Evolutionary conservation across 2,888 invertebrate genomes (phyloP).

Genomic region (Ennomos quercinarius): DNA sequence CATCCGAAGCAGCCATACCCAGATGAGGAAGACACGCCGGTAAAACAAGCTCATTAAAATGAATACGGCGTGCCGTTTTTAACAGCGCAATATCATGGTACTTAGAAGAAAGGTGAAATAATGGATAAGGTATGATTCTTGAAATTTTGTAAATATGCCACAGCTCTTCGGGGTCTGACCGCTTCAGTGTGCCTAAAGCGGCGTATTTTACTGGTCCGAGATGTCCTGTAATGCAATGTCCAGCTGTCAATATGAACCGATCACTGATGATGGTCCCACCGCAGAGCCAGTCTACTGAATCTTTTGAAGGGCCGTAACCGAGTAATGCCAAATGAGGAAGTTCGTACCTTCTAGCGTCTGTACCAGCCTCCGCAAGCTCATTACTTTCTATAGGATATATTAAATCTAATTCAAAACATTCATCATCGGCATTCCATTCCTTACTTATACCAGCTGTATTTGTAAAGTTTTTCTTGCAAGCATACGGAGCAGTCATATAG

Average conservation of each 20-base stretch:
- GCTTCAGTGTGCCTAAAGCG: conserved; percentile 32
- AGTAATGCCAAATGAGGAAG: conserved; percentile 26
- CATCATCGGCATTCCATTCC: neutral
- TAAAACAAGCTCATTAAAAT: conserved; percentile 4
- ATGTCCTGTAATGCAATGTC: conserved; percentile 45
- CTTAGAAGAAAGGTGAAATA: conserved; percentile 43
- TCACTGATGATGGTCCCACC: conserved; percentile 52
- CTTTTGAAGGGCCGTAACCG: conserved; percentile 9
- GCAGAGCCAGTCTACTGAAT: conserved; percentile 24
- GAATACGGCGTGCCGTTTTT: neutral
- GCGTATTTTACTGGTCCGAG: conserved; percentile 2
- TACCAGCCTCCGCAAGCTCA: neutral
- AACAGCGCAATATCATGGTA: conserved; percentile 55
- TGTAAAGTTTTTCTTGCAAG: neutral
- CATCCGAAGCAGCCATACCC: neutral
- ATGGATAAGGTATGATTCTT: conserved; percentile 32
- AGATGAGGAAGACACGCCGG: conserved; percentile 12
- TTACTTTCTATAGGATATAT: too few species aligned
- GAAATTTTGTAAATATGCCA: conserved; percentile 11
- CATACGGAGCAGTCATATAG: conserved; percentile 2
- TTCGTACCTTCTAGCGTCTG: conserved; percentile 4
- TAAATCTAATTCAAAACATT: neutral
- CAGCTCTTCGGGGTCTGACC: conserved; percentile 41
- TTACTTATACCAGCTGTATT: neutral
- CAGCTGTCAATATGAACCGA: conserved; percentile 51